phyloP scores from a whole-genome alignment of 2,797 vertebrate genomes.

The Mormyrops boulengeri region DNA sequence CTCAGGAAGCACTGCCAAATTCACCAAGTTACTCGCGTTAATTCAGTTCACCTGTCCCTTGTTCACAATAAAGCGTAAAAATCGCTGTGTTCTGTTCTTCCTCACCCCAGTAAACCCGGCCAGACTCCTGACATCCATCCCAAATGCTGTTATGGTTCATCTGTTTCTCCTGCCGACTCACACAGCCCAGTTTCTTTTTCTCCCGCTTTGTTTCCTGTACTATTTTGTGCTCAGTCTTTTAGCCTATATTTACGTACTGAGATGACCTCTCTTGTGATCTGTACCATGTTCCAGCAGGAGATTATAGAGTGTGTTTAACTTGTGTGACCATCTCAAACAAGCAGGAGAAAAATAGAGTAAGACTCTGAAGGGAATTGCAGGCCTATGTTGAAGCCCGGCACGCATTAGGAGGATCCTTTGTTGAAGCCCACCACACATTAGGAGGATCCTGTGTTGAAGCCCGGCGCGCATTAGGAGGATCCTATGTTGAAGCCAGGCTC shows the following conservation, averaged over 20 bases:
- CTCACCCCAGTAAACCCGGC: not conserved
- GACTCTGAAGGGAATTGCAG: not conserved
- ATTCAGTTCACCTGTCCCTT: slow-evolving; percentile 3
- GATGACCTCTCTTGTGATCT: not conserved
- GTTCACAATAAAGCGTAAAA: not conserved
- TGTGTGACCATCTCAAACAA: not conserved
- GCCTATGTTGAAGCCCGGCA: not conserved
- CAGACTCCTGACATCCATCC: not conserved
- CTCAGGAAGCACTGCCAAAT: not conserved
- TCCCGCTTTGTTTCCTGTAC: no score
- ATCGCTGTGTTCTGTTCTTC: not conserved
- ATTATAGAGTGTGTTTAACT: not conserved
- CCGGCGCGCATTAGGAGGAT: no score
- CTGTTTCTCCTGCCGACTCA: not conserved
- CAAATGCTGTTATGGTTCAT: not conserved
- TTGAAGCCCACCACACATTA: not conserved
- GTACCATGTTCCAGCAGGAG: not conserved
- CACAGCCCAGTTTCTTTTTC: not conserved
- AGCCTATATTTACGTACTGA: not conserved
- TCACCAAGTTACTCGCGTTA: not conserved
- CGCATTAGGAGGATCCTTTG: not conserved
- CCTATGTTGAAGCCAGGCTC: no score
- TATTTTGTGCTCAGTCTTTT: not conserved
- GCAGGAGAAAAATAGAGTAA: not conserved
- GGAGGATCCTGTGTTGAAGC: no score